These are phyloP conservation scores for Troides helena DNA, from an alignment of 2,888 invertebrate species.

Conservation along the genomic window DNA sequence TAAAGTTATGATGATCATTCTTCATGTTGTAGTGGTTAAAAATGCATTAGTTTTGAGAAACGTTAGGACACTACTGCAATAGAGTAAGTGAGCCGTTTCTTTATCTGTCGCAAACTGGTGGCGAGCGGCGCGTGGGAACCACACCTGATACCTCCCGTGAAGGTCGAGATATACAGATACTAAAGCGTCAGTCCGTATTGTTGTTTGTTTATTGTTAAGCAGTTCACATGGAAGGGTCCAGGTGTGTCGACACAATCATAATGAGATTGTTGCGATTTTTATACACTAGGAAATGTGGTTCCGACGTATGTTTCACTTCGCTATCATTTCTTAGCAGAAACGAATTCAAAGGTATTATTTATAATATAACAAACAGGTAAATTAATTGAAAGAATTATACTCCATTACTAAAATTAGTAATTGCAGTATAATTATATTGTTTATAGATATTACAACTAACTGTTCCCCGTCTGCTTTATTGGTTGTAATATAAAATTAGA, in stretches of 20 bases:
- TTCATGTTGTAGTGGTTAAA: neutral
- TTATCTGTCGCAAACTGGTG: slow-evolving; percentile 17
- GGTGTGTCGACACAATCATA: slow-evolving; percentile 22
- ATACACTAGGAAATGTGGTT: neutral
- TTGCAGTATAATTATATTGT: too few relatives aligned
- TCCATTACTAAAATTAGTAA: too few relatives aligned
- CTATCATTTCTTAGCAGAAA: neutral
- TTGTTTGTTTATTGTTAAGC: slow-evolving; percentile 29
- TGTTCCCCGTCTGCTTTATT: too few relatives aligned
- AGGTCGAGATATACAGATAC: slow-evolving; percentile 30
- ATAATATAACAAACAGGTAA: neutral
- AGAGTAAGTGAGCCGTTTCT: slow-evolving; percentile 16
- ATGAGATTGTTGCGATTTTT: slow-evolving; percentile 20
- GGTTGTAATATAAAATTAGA: too few relatives aligned
- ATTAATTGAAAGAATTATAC: too few relatives aligned
- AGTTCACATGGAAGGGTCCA: slow-evolving; percentile 28
- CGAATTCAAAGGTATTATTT: neutral
- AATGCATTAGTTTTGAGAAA: neutral
- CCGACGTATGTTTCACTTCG: neutral
- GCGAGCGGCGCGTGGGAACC: slow-evolving; percentile 29
- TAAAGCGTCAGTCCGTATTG: slow-evolving; percentile 19
- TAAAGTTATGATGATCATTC: too few relatives aligned
- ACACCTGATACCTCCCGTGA: slow-evolving; percentile 22
- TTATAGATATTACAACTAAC: too few relatives aligned
- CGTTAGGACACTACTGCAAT: slow-evolving; percentile 17